Base-by-base conservation (phyloP, 2,797 vertebrate species). In the Loriculus beryllinus region DNA sequence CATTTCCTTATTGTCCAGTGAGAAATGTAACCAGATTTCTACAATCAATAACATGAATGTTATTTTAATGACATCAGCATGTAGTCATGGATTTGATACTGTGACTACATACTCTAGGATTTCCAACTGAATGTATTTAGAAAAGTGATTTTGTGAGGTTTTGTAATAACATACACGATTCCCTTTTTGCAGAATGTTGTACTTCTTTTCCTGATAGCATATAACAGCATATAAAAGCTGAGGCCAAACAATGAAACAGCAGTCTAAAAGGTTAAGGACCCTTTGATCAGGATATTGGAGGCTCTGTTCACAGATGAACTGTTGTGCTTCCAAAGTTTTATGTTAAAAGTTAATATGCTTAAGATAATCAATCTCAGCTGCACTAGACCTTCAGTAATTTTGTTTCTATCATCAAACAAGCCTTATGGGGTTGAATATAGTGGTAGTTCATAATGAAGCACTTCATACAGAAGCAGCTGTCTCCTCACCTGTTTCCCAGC, bases 401-500 rank as follows among this genome's bases (percentile, higher is more conserved):
- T 83, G 84, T 86, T 96, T 83, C 95, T 93, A 92, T 96, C 95
- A 96, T 90, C 86, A 78, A 94, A 96, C 92, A 91, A 90, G 81
- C 35, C 92, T 96, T 95, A 10, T 31, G 90, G 92, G 95, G 86
- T 82, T 90, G 96, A 94, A 63, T 68, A 67, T 42, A 64, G 94
- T 92, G 83, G 13, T 84, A 76, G 67, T 91, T 95, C 62, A 74
- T 88, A 97, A 97, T 80, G 96, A 97, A 96, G 95, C 86, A 83
- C 78, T 96, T 88, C 31, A 51, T 69, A 90, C 85, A 72, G 78
- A 85, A 89, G 92, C 96, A 98, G 97, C 98, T 98, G 98, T 96
- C 96, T 90, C 92, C 92, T 96, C 93, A 97, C 98, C 98, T 98
- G 98, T 98, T 98, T 97, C 97, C 97, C 97, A 93, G 96, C 96